These are phyloP conservation scores for Phrynosoma platyrhinos DNA, from an alignment of 2,113 vertebrate genomes.

Conservation along the genomic window DNA sequence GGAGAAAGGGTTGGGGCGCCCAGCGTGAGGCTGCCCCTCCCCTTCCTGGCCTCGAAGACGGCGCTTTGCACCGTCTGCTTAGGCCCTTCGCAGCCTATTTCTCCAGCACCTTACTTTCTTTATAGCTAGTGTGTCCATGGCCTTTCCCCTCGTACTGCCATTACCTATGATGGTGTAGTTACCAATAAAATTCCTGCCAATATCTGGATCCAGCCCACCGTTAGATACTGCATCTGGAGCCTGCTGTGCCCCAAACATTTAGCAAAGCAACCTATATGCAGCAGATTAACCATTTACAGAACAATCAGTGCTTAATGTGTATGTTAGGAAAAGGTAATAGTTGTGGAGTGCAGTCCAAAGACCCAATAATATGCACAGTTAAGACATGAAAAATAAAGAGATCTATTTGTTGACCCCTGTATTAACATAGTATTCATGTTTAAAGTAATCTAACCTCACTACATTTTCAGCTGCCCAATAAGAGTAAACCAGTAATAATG, in stretches of 20 bases:
- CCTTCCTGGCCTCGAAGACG: too few species aligned
- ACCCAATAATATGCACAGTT: not conserved
- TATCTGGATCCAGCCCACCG: not conserved
- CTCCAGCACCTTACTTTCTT: too few species aligned
- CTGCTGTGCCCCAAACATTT: not conserved
- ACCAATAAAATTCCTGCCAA: too few species aligned
- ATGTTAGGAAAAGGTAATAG: not conserved
- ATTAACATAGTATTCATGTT: not conserved
- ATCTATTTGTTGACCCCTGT: not conserved
- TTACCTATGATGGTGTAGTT: too few species aligned
- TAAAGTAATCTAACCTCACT: not conserved
- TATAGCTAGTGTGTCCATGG: too few species aligned
- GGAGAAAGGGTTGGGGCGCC: too few species aligned
- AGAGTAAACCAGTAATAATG: not conserved
- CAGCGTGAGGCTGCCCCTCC: too few species aligned
- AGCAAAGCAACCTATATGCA: not conserved
- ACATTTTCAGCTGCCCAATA: not conserved
- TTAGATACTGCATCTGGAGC: not conserved
- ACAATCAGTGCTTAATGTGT: not conserved
- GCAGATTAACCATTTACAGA: not conserved
- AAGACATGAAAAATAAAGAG: not conserved
- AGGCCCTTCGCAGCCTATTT: too few species aligned
- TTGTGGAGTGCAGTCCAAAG: not conserved
- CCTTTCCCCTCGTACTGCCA: too few species aligned
- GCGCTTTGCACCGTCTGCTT: too few species aligned